Evolutionary conservation across 2,113 vertebrate species (phyloP).

Genomic region (Pipra filicauda): DNA sequence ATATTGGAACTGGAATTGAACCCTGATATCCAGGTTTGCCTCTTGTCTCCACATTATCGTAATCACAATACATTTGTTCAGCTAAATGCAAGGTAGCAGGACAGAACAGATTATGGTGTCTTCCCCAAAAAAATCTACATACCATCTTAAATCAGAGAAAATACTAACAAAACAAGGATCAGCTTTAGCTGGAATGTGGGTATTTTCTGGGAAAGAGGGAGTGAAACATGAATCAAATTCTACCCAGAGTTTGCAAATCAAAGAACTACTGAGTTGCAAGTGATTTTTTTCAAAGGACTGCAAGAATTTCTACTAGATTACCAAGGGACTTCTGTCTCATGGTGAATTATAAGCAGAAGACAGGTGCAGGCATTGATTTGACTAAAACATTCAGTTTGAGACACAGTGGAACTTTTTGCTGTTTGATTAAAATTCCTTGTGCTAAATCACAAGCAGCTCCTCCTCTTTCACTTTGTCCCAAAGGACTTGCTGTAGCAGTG

Average conservation of each 20-base stretch:
- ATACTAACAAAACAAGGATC: background rate
- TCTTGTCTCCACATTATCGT: background rate
- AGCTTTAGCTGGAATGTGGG: background rate
- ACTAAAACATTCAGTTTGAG: constrained; percentile 20
- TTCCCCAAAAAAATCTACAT: background rate
- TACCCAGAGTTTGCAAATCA: constrained; percentile 24
- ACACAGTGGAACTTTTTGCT: constrained; percentile 7
- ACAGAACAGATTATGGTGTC: background rate
- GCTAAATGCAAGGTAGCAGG: background rate
- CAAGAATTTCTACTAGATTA: background rate
- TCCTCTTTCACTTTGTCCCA: background rate
- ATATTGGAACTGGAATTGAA: background rate
- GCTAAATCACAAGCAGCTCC: background rate
- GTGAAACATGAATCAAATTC: background rate
- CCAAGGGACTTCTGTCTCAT: constrained; percentile 18
- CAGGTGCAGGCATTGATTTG: constrained; percentile 18
- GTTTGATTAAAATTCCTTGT: constrained; percentile 25
- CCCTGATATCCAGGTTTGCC: background rate
- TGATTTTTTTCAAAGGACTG: constrained; percentile 35
- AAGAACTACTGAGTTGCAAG: constrained; percentile 29
- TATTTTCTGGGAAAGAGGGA: background rate
- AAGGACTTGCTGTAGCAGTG: background rate
- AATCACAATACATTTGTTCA: background rate
- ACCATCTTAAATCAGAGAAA: background rate
- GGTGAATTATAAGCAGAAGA: constrained; percentile 36